Percentiles rank a stretch among this genome's conserved stretches.
Evolutionary conservation across 1,140 invertebrate genomes (phyloP).

Genomic region (Popillia japonica): DNA sequence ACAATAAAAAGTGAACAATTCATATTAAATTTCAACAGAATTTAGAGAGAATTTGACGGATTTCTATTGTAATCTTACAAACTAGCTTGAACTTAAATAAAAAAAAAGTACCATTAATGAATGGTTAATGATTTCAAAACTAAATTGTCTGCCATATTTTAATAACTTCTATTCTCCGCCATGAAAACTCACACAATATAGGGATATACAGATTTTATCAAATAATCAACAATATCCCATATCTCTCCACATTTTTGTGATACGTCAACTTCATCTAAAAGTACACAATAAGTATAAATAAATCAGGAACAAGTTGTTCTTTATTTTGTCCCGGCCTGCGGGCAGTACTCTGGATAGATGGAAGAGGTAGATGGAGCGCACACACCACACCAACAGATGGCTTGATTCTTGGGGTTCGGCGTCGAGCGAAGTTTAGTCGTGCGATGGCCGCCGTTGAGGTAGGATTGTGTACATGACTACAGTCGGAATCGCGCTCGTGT

Average conservation of each 20-base stretch:
- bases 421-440: slow-evolving; percentile 19
- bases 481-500: slow-evolving; percentile 5
- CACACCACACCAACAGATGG: slow-evolving; percentile 30
- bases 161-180: no score
- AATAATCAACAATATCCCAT: slow-evolving; percentile 11
- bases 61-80: no score
- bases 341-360: neutral
- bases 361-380: slow-evolving; percentile 7
- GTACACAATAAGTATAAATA: slow-evolving; percentile 34
- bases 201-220: neutral
- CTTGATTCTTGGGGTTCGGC: slow-evolving; percentile 32
- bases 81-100: no score
- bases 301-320: slow-evolving; percentile 32
- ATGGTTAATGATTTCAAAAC: no score
- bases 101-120: no score
- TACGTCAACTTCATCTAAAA: slow-evolving; percentile 8
- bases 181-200: no score
- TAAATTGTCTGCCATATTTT: no score
- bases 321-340: slow-evolving; percentile 26
- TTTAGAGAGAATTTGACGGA: no score
- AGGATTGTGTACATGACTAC: slow-evolving; percentile 8
- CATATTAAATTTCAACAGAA: no score
- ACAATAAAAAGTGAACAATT: no score
- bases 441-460: slow-evolving; percentile 18
- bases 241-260: slow-evolving; percentile 11